These are phyloP conservation scores for Scarus forsteni DNA, from an alignment of 2,797 vertebrate genomes.

Conservation along the genomic window DNA sequence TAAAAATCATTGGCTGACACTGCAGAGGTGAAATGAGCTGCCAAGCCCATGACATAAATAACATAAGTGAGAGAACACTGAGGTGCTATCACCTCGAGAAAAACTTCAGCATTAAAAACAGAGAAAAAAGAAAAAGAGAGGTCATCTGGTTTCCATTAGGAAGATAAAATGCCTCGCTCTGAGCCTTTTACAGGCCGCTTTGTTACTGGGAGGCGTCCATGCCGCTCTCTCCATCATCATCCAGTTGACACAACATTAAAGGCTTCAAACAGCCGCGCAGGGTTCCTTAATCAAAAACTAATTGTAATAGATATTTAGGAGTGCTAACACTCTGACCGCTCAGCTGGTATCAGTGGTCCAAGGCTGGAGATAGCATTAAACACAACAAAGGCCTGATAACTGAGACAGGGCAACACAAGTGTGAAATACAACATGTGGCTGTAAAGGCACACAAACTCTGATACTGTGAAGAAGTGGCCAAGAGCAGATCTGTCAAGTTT, in stretches of 20 bases:
- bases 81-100: conserved; percentile 83
- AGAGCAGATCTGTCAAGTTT: conserved; percentile 77
- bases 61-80: conserved; percentile 72
- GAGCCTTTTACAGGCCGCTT: conserved; percentile 96
- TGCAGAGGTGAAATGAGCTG: conserved; percentile 61
- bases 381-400: conserved; percentile 90
- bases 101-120: conserved; percentile 92
- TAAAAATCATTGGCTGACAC: conserved; percentile 34
- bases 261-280: conserved; percentile 92
- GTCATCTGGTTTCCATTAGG: conserved; percentile 99
- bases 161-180: conserved; percentile 99
- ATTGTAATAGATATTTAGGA: conserved; percentile 99
- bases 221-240: conserved; percentile 95
- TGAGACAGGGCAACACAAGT: conserved; percentile 89
- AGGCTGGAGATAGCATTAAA: conserved; percentile 92
- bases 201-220: conserved; percentile 95
- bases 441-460: conserved; percentile 84
- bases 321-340: conserved; percentile 95
- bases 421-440: conserved; percentile 89
- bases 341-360: conserved; percentile 90
- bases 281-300: conserved; percentile 99
- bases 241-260: conserved; percentile 98
- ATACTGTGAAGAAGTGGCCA: conserved; percentile 86
- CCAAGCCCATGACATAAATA: conserved; percentile 70
- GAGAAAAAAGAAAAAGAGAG: conserved; percentile 74